phyloP scores from a whole-genome alignment of 2,888 invertebrate genomes.

The Timema cristinae region DNA sequence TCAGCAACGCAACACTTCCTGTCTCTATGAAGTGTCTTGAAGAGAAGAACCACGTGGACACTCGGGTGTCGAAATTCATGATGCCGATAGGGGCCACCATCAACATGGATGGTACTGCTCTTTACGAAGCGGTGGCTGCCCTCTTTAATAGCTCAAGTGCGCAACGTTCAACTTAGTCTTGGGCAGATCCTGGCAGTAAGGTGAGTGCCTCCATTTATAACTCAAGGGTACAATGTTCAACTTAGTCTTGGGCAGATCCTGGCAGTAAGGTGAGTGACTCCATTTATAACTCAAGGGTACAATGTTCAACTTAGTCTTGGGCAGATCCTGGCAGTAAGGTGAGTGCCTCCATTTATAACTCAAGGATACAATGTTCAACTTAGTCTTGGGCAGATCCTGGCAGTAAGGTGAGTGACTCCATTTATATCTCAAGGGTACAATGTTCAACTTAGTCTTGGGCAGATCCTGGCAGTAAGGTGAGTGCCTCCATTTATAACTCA shows the following conservation, averaged over 20 bases:
- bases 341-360: conserved; percentile 76
- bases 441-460: conserved; percentile 77
- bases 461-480: conserved; percentile 56
- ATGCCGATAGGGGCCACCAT: conserved; percentile 97
- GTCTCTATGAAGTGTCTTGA: conserved; percentile 92
- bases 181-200: conserved; percentile 90
- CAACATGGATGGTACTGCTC: conserved; percentile 96
- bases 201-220: conserved; percentile 96
- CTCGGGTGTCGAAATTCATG: conserved; percentile 88
- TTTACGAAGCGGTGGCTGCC: conserved; percentile 97
- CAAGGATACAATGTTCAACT: conserved; percentile 81
- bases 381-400: conserved; percentile 82
- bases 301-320: too few species aligned
- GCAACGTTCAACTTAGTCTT: conserved; percentile 74
- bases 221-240: conserved; percentile 79
- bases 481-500: too few species aligned
- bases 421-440: conserved; percentile 95
- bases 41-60: conserved; percentile 81
- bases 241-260: conserved; percentile 85
- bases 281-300: too few species aligned
- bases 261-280: conserved; percentile 70
- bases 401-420: conserved; percentile 93
- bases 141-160: conserved; percentile 95
- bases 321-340: too few species aligned
- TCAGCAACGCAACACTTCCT: conserved; percentile 79